A percentile compares a stretch with the other conserved stretches of the same genome.
Conservation (phyloP, 2,888 invertebrate genomes). For the Odontocerum albicorne region DNA sequence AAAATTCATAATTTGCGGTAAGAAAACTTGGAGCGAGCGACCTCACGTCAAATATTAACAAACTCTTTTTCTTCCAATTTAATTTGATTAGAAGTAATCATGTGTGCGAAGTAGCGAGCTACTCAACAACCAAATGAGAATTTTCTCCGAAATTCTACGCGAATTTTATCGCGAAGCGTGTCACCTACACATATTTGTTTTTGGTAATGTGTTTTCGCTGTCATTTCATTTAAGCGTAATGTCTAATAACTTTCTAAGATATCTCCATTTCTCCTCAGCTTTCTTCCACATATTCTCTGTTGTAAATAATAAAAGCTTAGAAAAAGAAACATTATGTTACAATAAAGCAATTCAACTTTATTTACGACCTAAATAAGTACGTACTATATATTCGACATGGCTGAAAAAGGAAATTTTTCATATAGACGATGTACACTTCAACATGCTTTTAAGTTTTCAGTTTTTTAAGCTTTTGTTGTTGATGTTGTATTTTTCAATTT, state of each 20-base stretch:
- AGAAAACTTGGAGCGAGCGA: too few species aligned
- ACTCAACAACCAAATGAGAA: constrained; percentile 14
- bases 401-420: too few species aligned
- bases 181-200: constrained; percentile 21
- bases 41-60: too few species aligned
- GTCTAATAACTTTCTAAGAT: constrained; percentile 29
- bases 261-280: constrained; percentile 15
- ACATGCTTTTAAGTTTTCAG: too few species aligned
- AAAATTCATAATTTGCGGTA: too few species aligned
- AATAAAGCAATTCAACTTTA: constrained; percentile 12
- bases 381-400: too few species aligned
- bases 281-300: background rate
- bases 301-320: constrained; percentile 2
- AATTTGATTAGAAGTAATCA: constrained; percentile 32
- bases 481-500: too few species aligned
- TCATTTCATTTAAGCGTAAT: constrained; percentile 30
- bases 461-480: too few species aligned
- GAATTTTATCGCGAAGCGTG: constrained; percentile 11
- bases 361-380: constrained; percentile 3
- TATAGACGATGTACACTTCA: too few species aligned
- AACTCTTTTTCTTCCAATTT: constrained; percentile 22
- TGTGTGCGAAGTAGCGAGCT: constrained; percentile 18
- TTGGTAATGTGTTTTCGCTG: constrained; percentile 35
- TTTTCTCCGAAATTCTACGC: constrained; percentile 22
- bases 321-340: constrained; percentile 5